Evolutionary conservation across 2,888 invertebrate species (phyloP), one percentile per base, ranked within the genome.

Genomic region (Drosophila leonis): DNA sequence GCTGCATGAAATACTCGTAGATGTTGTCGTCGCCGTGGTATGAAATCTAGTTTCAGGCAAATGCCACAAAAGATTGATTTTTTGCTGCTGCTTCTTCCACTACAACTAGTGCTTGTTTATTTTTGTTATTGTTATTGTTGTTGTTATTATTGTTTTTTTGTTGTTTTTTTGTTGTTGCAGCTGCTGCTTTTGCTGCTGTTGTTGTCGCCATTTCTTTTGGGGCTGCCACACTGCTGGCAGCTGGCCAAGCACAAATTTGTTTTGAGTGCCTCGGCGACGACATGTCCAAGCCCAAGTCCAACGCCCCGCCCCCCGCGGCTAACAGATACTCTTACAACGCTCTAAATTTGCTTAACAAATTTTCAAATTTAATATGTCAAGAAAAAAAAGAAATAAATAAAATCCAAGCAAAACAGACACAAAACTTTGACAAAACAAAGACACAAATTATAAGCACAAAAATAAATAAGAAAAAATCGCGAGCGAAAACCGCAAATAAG

Each of bases 51-150:
- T 82, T 83, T 79, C 86, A 77, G 82, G 74, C 86, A 84, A 86
- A 86, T 83, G 84, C 84, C 82, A 87, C 79, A 85, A 75, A 83
- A 89, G 89, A 85, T 89, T 81, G 80, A 89, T 82, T 81, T 89
- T 80, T 75, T 67, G 48, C 48, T 48, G 48, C 48, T 75, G 54
- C 46, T 64, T 72, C 63, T 57, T 60, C 59, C 51, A 37, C 54
- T 46, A 62, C 66, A 42, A 46, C 51, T 49, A 66, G 62, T 60
- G 48, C 56, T 73, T 72, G 60, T 76, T 69, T 67, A 65, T 61
- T 57, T 73, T 63, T 63, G 65, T 41, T 75, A 55, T 68, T 78
- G 71, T 67, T 75, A 7, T 18, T 66, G 66, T 68, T 79, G 12
- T n/a, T 65, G 70, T 71, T 72, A 57, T 66, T 72, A 60, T 51